Evolutionary conservation across 2,888 invertebrate genomes (phyloP).

Genomic region (Limenitis camilla): DNA sequence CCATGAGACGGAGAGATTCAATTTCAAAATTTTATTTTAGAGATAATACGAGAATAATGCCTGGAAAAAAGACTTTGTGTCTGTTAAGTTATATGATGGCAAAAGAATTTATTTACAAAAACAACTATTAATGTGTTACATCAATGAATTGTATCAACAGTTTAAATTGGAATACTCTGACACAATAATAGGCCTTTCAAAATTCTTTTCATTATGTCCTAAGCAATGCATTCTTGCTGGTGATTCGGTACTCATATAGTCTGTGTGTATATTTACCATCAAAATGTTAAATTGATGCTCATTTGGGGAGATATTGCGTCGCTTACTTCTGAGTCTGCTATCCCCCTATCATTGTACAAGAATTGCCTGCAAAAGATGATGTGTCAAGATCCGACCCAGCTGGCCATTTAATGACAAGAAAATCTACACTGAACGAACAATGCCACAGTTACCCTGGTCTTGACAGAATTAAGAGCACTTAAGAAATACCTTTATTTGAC

Average conservation of each 20-base stretch:
- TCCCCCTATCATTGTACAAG: slow-evolving; percentile 17
- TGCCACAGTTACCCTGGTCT: slow-evolving; percentile 20
- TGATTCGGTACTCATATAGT: slow-evolving; percentile 24
- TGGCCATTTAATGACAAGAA: slow-evolving; percentile 12
- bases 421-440: slow-evolving; percentile 13
- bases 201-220: slow-evolving; percentile 23
- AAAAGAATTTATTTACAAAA: slow-evolving; percentile 20
- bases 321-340: background rate
- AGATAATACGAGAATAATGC: slow-evolving; percentile 16
- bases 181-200: slow-evolving; percentile 20
- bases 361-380: slow-evolving; percentile 24
- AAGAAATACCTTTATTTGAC: slow-evolving; percentile 19
- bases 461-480: slow-evolving; percentile 19
- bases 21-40: slow-evolving; percentile 16
- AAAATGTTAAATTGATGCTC: slow-evolving; percentile 14
- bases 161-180: slow-evolving; percentile 19
- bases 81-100: slow-evolving; percentile 24
- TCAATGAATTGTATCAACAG: slow-evolving; percentile 21
- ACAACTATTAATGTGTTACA: slow-evolving; percentile 18
- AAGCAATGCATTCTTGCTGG: slow-evolving; percentile 25
- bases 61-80: slow-evolving; percentile 23
- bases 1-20: too few relatives aligned
- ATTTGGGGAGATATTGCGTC: slow-evolving; percentile 6
- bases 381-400: slow-evolving; percentile 22
- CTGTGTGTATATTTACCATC: background rate